Evolutionary conservation across 2,888 invertebrate genomes (phyloP), one percentile per base, ranked within the genome.

Genomic region (Phaedon cochleariae): DNA sequence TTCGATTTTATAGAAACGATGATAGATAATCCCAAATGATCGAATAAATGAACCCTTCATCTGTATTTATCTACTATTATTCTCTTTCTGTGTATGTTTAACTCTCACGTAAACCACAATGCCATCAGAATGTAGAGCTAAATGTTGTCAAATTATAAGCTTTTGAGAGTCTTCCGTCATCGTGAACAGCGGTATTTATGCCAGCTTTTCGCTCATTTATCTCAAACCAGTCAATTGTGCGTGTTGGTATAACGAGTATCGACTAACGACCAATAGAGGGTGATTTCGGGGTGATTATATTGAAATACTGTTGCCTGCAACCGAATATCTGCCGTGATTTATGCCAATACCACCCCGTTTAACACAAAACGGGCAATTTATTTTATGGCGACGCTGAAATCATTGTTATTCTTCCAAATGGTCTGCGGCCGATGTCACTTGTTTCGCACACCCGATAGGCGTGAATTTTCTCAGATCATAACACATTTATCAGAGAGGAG

Each of bases 161-260:
- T 60, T 63, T 78, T 78, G 77, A 80, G 77, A 74, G 73, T 72
- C 75, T 76, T 78, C 76, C 76, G 77, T 77, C 74, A 78, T 79
- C 78, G 79, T 80, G 79, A 80, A 79, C n/a, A 78, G 76, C 72
- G 72, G 76, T 76, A 77, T 77, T 77, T 78, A 77, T 78, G 79
- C 78, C 78, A 63, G 57, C 79, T 81, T 81, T 81, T 80, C 76
- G 78, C 76, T 78, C 81, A 78, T 81, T 81, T 79, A 80, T 81
- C 77, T 77, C 73, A 67, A 41, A 71, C 73, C 79, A 78, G 77
- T 76, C 80, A 79, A 81, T 81, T 77, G 78, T 75, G 73, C 73
- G 72, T 69, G 75, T 70, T 73, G 73, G 73, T 77, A 76, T 77
- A 78, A 78, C 78, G 77, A 77, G 75, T 72, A 74, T 68, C 64